A percentile compares a stretch with the other conserved stretches of the same genome.
These are phyloP conservation scores for Scaeva pyrastri DNA, from an alignment of 2,888 invertebrate genomes.

Conservation along the genomic window DNA sequence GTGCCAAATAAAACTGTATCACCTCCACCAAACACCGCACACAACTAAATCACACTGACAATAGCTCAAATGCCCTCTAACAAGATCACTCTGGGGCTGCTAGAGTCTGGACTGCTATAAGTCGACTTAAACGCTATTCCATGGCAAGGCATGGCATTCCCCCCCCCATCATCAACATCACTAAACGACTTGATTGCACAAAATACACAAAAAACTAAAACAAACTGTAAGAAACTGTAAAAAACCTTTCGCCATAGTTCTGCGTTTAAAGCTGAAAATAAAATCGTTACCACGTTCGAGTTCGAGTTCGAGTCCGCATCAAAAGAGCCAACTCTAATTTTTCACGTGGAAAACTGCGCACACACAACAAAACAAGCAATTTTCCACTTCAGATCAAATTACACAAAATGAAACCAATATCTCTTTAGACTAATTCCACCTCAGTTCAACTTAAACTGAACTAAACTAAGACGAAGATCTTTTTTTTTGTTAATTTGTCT, in stretches of 20 bases:
- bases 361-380: conserved; percentile 73
- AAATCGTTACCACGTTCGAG: conserved; percentile 71
- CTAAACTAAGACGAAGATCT: conserved; percentile 12
- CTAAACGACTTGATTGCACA: conserved; percentile 42
- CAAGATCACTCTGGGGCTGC: conserved; percentile 39
- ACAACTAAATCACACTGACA: conserved; percentile 51
- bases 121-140: conserved; percentile 13
- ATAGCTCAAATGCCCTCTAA: conserved; percentile 61
- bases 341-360: conserved; percentile 64
- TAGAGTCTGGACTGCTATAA: no score
- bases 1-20: conserved; percentile 46
- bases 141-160: conserved; percentile 9
- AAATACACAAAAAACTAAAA: conserved; percentile 9
- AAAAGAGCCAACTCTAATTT: conserved; percentile 53
- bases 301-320: no score
- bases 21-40: no score
- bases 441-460: conserved; percentile 34
- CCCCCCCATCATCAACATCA: conserved; percentile 21
- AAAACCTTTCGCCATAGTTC: conserved; percentile 64
- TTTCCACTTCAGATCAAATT: conserved; percentile 76
- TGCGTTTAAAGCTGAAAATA: conserved; percentile 54
- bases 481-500: conserved; percentile 44
- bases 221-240: conserved; percentile 30
- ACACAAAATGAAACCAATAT: conserved; percentile 76
- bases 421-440: conserved; percentile 70